A percentile compares a stretch with the other conserved stretches of the same genome.
Evolutionary conservation across 1,140 invertebrate species (phyloP).

Genomic region (Drosophila parabipectinata): DNA sequence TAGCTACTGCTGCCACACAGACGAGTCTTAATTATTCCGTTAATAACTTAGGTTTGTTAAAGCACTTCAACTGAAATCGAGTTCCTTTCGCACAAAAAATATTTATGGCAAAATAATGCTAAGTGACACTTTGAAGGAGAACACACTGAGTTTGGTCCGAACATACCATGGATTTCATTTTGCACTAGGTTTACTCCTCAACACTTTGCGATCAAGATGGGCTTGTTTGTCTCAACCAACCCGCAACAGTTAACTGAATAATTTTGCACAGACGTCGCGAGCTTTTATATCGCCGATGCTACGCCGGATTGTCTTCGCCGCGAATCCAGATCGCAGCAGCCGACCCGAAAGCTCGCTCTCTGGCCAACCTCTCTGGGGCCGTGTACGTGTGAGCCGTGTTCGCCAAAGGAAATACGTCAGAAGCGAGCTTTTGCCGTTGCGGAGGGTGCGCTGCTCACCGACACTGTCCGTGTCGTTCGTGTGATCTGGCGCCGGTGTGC

Average conservation of each 20-base stretch:
- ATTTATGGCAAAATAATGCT: background rate
- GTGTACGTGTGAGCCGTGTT: constrained; percentile 25
- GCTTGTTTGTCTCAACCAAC: constrained; percentile 79
- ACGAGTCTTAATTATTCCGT: background rate
- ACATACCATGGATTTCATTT: constrained; percentile 83
- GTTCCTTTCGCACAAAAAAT: constrained; percentile 18
- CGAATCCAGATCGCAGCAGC: constrained; percentile 52
- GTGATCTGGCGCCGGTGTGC: constrained; percentile 42
- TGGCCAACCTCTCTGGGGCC: constrained; percentile 9
- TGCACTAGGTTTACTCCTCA: constrained; percentile 66
- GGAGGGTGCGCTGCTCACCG: constrained; percentile 44
- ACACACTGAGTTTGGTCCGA: constrained; percentile 56
- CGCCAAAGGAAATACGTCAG: constrained; percentile 58
- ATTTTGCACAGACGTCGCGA: constrained; percentile 74
- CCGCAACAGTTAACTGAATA: constrained; percentile 84
- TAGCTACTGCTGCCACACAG: constrained; percentile 11
- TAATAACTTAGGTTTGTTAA: background rate
- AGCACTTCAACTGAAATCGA: constrained; percentile 30
- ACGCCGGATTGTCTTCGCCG: constrained; percentile 43
- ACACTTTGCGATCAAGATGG: constrained; percentile 58
- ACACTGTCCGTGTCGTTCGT: constrained; percentile 66
- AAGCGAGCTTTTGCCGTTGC: constrained; percentile 40
- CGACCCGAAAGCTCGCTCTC: constrained; percentile 54
- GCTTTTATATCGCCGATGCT: constrained; percentile 83
- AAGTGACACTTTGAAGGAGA: constrained; percentile 32